Evolutionary conservation across 2,797 vertebrate species (phyloP).

Genomic region (Tadarida brasiliensis): DNA sequence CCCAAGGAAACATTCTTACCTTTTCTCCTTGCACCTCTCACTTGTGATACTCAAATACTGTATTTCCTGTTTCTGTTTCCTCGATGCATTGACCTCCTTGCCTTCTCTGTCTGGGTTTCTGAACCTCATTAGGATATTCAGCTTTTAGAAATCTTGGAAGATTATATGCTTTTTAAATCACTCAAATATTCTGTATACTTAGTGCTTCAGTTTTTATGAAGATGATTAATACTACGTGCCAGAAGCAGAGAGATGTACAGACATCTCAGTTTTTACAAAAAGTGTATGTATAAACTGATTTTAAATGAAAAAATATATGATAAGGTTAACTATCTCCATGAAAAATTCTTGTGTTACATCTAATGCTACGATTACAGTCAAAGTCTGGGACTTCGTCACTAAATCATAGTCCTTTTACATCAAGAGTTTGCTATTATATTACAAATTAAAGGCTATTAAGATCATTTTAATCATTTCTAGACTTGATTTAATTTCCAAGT

Average conservation of each 20-base stretch:
- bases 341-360: not conserved
- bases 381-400: not conserved
- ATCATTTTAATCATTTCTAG: conserved; percentile 22
- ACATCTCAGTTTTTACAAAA: not conserved
- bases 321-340: not conserved
- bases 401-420: not conserved
- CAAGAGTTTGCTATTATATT: not conserved
- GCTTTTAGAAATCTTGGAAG: not conserved
- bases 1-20: not conserved
- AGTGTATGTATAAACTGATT: not conserved
- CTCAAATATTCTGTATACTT: not conserved
- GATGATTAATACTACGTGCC: not conserved
- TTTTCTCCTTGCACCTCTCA: not conserved
- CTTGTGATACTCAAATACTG: not conserved
- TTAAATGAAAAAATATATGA: not conserved
- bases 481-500: not conserved
- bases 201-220: not conserved
- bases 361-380: not conserved
- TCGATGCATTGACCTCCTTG: not conserved
- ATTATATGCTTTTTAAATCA: not conserved
- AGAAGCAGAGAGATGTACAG: not conserved
- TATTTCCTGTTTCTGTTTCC: not conserved
- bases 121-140: not conserved
- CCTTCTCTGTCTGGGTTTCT: not conserved
- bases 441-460: not conserved